phyloP scores from a whole-genome alignment of 2,888 invertebrate genomes.

The Seira musarum region DNA sequence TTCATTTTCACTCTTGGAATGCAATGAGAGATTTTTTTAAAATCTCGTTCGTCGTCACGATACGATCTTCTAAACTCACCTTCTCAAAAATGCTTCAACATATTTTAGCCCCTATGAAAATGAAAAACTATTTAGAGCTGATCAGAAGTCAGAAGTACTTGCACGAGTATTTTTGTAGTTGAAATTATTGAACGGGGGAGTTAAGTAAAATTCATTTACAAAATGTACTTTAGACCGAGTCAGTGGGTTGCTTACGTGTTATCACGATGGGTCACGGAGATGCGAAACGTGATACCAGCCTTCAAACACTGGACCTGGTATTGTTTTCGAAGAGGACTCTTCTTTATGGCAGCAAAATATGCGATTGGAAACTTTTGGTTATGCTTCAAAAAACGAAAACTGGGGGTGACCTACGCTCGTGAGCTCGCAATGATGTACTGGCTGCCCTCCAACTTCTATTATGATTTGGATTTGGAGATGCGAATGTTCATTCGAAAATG shows the following conservation, averaged over 20 bases:
- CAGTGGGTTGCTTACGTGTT: slow-evolving; percentile 41
- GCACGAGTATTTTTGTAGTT: too few relatives aligned
- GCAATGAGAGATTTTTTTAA: too few relatives aligned
- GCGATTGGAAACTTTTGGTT: slow-evolving; percentile 40
- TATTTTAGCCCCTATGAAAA: too few relatives aligned
- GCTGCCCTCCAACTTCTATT: slow-evolving; percentile 27
- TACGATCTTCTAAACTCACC: too few relatives aligned
- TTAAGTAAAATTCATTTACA: too few relatives aligned
- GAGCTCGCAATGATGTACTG: slow-evolving; percentile 42
- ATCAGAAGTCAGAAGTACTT: too few relatives aligned
- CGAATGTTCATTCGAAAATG: slow-evolving; percentile 42
- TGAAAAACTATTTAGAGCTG: too few relatives aligned
- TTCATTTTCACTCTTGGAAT: too few relatives aligned
- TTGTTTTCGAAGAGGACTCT: slow-evolving; percentile 6
- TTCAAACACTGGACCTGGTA: slow-evolving; percentile 28
- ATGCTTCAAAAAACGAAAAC: slow-evolving; percentile 25
- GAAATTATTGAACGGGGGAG: too few relatives aligned
- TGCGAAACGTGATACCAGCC: slow-evolving; percentile 18
- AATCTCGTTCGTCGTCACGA: too few relatives aligned
- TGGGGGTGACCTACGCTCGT: slow-evolving; percentile 35
- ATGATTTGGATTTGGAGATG: slow-evolving; percentile 33
- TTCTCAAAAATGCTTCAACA: too few relatives aligned
- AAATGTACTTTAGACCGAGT: slow-evolving; percentile 34
- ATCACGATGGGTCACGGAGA: not conserved
- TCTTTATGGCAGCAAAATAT: slow-evolving; percentile 30